These are phyloP conservation scores for Muntiacus reevesi DNA, from an alignment of 2,113 vertebrate species.

Conservation along the genomic window DNA sequence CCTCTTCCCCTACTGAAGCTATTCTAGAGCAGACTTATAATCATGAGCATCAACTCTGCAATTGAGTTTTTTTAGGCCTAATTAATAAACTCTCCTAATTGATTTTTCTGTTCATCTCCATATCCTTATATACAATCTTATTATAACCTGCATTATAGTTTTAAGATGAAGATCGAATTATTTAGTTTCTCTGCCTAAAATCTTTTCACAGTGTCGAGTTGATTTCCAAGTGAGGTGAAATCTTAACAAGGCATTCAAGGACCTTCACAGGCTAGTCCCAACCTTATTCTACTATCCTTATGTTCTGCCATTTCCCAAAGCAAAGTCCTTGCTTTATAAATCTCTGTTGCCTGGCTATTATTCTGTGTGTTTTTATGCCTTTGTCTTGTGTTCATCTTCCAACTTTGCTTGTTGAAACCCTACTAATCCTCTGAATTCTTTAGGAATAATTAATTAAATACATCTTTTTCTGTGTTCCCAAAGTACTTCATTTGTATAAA, in stretches of 20 bases:
- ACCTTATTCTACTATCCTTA: not conserved
- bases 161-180: not conserved
- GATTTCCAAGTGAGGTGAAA: conserved; percentile 1
- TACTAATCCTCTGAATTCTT: conserved; percentile 3
- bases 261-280: not conserved
- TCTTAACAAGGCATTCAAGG: not conserved
- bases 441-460: conserved; percentile 7
- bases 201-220: not conserved
- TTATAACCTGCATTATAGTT: not conserved
- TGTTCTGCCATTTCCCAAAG: not conserved
- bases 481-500: not conserved
- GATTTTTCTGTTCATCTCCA: not conserved
- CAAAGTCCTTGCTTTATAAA: not conserved
- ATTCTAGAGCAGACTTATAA: not conserved
- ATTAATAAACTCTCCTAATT: not conserved
- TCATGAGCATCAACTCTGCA: not conserved
- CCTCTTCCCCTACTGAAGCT: not conserved
- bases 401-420: conserved; percentile 19
- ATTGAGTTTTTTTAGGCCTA: not conserved
- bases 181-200: not conserved
- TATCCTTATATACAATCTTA: not conserved
- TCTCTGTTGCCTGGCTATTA: not conserved
- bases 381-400: not conserved
- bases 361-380: not conserved
- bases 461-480: not conserved